A percentile compares a stretch with the other conserved stretches of the same genome.
Conservation (phyloP, 2,888 invertebrate species). For the Coenonympha arcania region DNA sequence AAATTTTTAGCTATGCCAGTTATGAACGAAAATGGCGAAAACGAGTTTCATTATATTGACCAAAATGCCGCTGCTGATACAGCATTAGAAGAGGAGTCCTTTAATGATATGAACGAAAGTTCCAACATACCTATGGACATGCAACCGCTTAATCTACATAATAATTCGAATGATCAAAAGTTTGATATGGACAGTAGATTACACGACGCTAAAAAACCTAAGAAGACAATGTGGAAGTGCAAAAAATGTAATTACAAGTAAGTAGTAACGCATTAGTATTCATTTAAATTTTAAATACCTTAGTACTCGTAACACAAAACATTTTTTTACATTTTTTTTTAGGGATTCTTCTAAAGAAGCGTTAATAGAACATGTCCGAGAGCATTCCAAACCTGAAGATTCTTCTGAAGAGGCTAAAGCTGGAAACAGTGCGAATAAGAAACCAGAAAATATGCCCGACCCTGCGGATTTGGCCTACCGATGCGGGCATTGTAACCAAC, state of each 20-base stretch:
- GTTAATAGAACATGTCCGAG: constrained; percentile 62
- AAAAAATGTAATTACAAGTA: constrained; percentile 91
- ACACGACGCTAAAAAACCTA: constrained; percentile 69
- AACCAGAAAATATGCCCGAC: constrained; percentile 54
- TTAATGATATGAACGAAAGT: constrained; percentile 63
- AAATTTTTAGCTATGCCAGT: constrained; percentile 82
- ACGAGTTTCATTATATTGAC: constrained; percentile 62
- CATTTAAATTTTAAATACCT: too few relatives aligned
- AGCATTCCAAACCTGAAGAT: constrained; percentile 51
- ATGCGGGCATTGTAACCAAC: constrained; percentile 86
- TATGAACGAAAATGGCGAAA: constrained; percentile 74
- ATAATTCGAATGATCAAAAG: constrained; percentile 48
- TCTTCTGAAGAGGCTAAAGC: constrained; percentile 38
- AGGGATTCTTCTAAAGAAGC: constrained; percentile 69
- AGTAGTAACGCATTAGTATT: constrained; percentile 49
- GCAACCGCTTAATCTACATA: constrained; percentile 77
- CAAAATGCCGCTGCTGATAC: constrained; percentile 56
- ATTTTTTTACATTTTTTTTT: constrained; percentile 31
- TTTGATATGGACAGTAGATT: constrained; percentile 38
- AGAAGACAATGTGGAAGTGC: constrained; percentile 89
- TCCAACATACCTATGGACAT: constrained; percentile 64
- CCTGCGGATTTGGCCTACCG: constrained; percentile 73
- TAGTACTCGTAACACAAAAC: too few relatives aligned
- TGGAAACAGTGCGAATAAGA: constrained; percentile 35
- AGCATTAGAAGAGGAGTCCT: constrained; percentile 64